phyloP scores from a whole-genome alignment of 2,113 vertebrate genomes.

The Neotoma lepida region DNA sequence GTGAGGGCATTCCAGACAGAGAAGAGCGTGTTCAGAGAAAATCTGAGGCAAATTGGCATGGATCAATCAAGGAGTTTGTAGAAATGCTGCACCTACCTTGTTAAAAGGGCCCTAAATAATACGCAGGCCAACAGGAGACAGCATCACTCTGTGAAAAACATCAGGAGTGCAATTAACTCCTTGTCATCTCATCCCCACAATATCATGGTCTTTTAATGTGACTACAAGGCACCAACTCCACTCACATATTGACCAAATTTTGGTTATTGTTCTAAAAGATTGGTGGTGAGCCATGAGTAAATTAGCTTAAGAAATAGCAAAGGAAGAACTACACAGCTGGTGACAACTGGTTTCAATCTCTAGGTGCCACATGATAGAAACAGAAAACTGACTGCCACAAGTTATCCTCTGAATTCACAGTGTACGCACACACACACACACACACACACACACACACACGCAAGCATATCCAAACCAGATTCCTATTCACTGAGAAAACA shows the following conservation, averaged over 20 bases:
- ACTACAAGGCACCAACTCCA: neutral
- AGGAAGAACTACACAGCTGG: neutral
- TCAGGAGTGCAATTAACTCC: neutral
- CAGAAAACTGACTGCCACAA: neutral
- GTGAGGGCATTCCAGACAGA: neutral
- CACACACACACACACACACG: neutral
- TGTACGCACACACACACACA: neutral
- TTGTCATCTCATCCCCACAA: neutral
- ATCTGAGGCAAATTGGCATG: neutral
- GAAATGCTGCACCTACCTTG: neutral
- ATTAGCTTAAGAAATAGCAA: neutral
- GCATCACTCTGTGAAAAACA: too few relatives aligned
- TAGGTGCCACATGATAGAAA: neutral
- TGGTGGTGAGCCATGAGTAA: neutral
- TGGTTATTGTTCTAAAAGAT: neutral
- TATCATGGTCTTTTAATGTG: neutral
- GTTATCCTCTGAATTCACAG: neutral
- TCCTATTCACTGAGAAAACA: neutral
- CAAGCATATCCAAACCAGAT: neutral
- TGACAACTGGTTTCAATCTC: neutral
- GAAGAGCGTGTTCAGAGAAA: neutral
- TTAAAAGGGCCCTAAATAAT: neutral
- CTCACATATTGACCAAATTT: neutral
- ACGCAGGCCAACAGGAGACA: neutral
- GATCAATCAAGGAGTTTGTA: neutral